Base-by-base conservation (phyloP, 2,888 invertebrate genomes). In the Drosophila anceps region DNA sequence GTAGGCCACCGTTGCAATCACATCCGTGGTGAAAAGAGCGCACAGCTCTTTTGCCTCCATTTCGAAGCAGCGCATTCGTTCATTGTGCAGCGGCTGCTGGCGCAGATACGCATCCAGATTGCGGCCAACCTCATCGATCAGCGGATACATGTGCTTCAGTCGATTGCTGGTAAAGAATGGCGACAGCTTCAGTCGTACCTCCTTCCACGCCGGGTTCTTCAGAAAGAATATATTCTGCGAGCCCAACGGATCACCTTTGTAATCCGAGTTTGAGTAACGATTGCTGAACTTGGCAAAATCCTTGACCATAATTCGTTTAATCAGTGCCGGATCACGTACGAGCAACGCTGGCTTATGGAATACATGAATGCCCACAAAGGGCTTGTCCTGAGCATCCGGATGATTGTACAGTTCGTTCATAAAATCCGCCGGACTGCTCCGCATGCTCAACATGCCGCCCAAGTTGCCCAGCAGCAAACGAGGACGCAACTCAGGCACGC, bases 1-100 rank as follows among this genome's bases (percentile, higher is more conserved):
- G 50, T 92, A 94, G 1, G 94, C 94, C 1, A 93, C 93, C 0
- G 93, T 93, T 6, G 93, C 93, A 65, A 94, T 94, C 2, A 94
- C 91, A 73, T 94, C 94, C 3, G 93, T 93, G 12, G 93, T 92
- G 51, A 88, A 93, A 1, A 89, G 81, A 0, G 93, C 92, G 48
- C 92, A 92, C 12, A 92, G 76, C 64, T 93, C 93, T 57, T 92
- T 92, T 44, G 92, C 71, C 70, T 93, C 93, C 44, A 91, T 39
- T 48, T 82, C 83, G 50, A 90, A 89, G 37, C 84, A 83, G 5
- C 79, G 86, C 18, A 69, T 69, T 0, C 73, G 59, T 15, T 79
- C 77, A 37, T 91, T 84, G 31, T 86, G 83, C 12, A 88, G 46
- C 5, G 86, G 84, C 15, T 88, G 82, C 8, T 90, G 76, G 0